Evolutionary conservation across 2,888 invertebrate species (phyloP), one percentile per base, ranked within the genome.

Genomic region (Oscheius sp.): DNA sequence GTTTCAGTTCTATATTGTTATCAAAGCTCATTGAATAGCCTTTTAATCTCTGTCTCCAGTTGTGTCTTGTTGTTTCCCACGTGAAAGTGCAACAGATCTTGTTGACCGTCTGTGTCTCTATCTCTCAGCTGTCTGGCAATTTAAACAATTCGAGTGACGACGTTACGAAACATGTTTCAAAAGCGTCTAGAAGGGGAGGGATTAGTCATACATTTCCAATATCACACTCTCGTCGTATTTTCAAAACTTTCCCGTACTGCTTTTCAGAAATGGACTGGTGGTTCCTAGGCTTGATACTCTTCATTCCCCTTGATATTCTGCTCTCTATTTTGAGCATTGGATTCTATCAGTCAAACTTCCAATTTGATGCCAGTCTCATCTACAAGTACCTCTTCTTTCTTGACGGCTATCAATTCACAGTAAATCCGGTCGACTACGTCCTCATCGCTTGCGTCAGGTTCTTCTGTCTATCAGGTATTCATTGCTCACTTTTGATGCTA

Each of bases 401-500:
- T 29, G 71, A 75, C 47, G 75, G 75, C 32, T 70, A 82, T 50
- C 37, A 73, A 13, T 78, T 79, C 50, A 53, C 55, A 10, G 48
- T 33, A 29, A 73, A 62, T 35, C 74, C 73, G 10, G 60, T 82
- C 62, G 82, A 82, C 33, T 79, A 79, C 57, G 51, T 75, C 10
- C 32, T 78, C 7, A 33, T 80, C 13, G 63, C 74, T 10, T 13
- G 33, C 2, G 11, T 70, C 13, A 37, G 70, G 29, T 32, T 70
- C 11, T 29, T 59, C 3, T 80, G 53, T 63, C 47, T 62, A 13
- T 65, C 51, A 57, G 58, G 47, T 58, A 42, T 42, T 21, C 7
- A 29, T 11, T 33, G n/a, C 33, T 75, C 21, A 65, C 47, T 58
- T 58, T 57, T 13, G 10, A 50, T 11, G 21, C 21, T 21, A 21